A percentile compares a stretch with the other conserved stretches of the same genome.
Evolutionary conservation across 2,113 vertebrate species (phyloP).

Genomic region (Aphelocoma coerulescens): DNA sequence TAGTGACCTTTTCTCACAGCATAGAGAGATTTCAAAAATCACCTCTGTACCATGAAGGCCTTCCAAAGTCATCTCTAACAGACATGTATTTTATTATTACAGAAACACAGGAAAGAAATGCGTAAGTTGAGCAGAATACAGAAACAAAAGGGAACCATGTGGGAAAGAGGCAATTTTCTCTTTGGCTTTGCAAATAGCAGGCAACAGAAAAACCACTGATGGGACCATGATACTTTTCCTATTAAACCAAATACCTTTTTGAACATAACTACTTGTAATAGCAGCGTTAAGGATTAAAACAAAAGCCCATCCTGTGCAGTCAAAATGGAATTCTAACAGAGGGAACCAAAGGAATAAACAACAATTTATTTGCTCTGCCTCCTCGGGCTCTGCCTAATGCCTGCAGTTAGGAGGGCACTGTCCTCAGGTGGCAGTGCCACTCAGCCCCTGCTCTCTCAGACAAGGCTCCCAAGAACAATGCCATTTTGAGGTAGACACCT

Average conservation of each 20-base stretch:
- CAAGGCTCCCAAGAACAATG: not conserved
- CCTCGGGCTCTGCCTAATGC: not conserved
- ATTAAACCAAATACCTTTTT: not conserved
- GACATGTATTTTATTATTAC: not conserved
- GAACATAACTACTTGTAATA: not conserved
- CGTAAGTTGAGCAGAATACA: not conserved
- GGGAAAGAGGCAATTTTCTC: not conserved
- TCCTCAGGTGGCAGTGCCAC: not conserved
- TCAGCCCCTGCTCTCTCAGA: not conserved
- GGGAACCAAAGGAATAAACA: not conserved
- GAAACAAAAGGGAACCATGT: not conserved
- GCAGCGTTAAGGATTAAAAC: not conserved
- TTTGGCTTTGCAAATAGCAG: not conserved
- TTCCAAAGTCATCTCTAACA: not conserved
- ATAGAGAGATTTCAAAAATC: not conserved
- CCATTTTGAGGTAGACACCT: slow-evolving; percentile 25
- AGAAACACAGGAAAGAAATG: not conserved
- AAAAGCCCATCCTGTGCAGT: not conserved
- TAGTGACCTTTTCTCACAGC: not conserved
- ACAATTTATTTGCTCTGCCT: not conserved
- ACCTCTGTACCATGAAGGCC: not conserved
- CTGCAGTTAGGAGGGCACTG: not conserved
- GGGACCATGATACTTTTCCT: not conserved
- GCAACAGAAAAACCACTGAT: not conserved
- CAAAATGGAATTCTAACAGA: not conserved